Conservation (phyloP, 2,888 invertebrate species). For the Calameuta pallipes region DNA sequence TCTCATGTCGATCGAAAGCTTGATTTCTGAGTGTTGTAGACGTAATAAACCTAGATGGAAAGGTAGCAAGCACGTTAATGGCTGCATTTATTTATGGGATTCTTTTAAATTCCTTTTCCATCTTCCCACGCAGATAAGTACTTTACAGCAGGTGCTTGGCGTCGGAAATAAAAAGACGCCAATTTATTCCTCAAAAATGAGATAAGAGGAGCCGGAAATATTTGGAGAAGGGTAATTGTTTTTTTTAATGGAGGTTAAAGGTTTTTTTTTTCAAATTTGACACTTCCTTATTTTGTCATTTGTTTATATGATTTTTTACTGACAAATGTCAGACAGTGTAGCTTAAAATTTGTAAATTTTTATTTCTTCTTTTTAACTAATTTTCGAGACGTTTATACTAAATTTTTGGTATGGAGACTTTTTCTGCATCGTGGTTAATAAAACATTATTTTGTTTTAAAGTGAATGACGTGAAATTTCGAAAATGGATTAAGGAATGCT, state of each 20-base stretch:
- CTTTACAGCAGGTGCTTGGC: neutral
- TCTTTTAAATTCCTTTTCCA: neutral
- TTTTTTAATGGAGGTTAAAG: neutral
- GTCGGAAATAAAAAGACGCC: neutral
- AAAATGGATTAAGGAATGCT: neutral
- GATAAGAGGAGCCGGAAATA: neutral
- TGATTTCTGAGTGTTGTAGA: neutral
- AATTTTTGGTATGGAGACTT: neutral
- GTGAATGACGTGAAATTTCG: neutral
- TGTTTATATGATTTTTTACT: neutral
- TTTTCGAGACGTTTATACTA: neutral
- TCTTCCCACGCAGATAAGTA: constrained; percentile 3
- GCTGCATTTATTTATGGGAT: constrained; percentile 6
- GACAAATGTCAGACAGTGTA: neutral
- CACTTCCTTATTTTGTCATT: neutral
- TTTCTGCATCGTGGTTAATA: neutral
- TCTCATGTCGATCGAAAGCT: constrained; percentile 1
- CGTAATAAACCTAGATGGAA: neutral
- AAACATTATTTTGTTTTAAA: neutral
- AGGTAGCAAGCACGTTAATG: neutral
- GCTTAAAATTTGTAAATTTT: neutral
- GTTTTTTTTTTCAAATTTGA: neutral
- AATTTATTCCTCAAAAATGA: neutral
- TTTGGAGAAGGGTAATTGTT: neutral
- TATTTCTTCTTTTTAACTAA: neutral